A percentile compares a stretch with the other conserved stretches of the same genome.
Conservation (phyloP, 2,888 invertebrate genomes). For the Fragum fragum region DNA sequence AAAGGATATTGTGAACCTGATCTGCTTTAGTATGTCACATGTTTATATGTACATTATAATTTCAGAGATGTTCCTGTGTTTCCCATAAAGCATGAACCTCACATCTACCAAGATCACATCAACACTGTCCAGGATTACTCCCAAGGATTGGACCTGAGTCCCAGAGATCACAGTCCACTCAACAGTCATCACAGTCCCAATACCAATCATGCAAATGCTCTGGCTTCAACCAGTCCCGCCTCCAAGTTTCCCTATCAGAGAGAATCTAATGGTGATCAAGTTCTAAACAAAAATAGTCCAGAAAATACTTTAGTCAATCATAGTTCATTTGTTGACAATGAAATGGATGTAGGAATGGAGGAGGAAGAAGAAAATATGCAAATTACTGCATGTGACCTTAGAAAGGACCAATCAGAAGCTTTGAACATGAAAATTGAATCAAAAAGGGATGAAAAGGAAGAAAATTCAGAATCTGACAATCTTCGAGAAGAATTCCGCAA, state of each 20-base stretch:
- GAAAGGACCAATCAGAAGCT: constrained; percentile 57
- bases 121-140: constrained; percentile 39
- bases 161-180: constrained; percentile 29
- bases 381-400: constrained; percentile 47
- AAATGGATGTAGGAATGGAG: constrained; percentile 19
- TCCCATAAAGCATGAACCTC: constrained; percentile 17
- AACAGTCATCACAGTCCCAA: constrained; percentile 26
- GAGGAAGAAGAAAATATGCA: constrained; percentile 60
- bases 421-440: constrained; percentile 65
- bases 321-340: constrained; percentile 31
- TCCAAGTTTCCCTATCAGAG: constrained; percentile 8
- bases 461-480: neutral
- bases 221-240: constrained; percentile 10
- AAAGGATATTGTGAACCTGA: too few species aligned
- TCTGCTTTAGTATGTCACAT: neutral
- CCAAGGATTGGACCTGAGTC: constrained; percentile 63
- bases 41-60: constrained; percentile 1
- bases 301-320: constrained; percentile 7
- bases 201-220: neutral
- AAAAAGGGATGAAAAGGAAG: constrained; percentile 28
- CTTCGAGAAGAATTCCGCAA: constrained; percentile 17
- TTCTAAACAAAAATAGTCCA: neutral
- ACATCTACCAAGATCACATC: constrained; percentile 34
- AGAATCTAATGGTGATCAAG: neutral
- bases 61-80: constrained; percentile 31